phyloP scores from a whole-genome alignment of 2,113 vertebrate genomes.

The Cheilinus undulatus region DNA sequence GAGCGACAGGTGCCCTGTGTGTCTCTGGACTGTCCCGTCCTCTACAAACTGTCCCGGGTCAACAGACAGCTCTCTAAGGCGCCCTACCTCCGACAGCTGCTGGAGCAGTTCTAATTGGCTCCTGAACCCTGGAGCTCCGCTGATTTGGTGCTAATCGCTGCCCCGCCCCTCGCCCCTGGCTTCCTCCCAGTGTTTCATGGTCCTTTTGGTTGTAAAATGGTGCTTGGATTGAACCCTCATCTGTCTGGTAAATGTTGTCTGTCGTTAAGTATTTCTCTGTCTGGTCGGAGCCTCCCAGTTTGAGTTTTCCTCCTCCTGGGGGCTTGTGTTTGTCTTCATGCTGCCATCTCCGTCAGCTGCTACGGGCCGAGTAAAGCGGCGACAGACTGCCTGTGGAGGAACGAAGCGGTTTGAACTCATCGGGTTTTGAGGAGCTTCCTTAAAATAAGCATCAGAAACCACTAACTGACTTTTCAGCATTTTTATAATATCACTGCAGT shows the following conservation, averaged over 20 bases:
- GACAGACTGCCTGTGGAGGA: conserved; percentile 12
- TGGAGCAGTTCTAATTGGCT: conserved; percentile 93
- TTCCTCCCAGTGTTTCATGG: conserved; percentile 37
- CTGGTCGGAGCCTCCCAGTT: conserved; percentile 19
- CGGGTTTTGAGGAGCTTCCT: conserved; percentile 45
- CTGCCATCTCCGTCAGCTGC: conserved; percentile 58
- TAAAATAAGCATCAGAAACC: conserved; percentile 49
- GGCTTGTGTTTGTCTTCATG: conserved; percentile 30
- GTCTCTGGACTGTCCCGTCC: conserved; percentile 94
- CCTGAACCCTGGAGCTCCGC: not conserved
- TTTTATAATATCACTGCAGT: conserved; percentile 58
- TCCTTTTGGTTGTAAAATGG: conserved; percentile 55
- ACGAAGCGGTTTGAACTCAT: conserved; percentile 38
- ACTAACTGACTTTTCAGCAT: conserved; percentile 49
- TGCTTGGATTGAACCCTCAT: conserved; percentile 68
- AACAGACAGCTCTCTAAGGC: conserved; percentile 92
- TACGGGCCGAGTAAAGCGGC: conserved; percentile 47
- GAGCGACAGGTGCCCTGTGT: conserved; percentile 92
- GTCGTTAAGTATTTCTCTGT: conserved; percentile 58
- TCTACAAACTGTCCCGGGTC: conserved; percentile 93
- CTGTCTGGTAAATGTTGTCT: conserved; percentile 57
- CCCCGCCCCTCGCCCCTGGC: not conserved
- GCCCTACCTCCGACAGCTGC: conserved; percentile 94
- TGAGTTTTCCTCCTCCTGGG: not conserved
- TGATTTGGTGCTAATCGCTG: conserved; percentile 76